A percentile compares a stretch with the other conserved stretches of the same genome.
phyloP scores from a whole-genome alignment of 2,113 vertebrate genomes.

The Colius striatus region DNA sequence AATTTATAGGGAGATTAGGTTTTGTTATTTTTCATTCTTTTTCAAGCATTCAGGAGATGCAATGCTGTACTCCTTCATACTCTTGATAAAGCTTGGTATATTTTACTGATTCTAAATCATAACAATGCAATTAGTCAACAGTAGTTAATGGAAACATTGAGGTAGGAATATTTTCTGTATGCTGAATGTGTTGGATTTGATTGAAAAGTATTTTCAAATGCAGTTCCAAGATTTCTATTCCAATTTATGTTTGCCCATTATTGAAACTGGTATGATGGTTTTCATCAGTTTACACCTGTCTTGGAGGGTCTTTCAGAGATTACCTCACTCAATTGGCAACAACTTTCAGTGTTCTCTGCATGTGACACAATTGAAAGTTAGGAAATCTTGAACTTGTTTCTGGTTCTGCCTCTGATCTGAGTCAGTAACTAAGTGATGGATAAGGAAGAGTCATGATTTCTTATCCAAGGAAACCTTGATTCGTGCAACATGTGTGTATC shows the following conservation, averaged over 20 bases:
- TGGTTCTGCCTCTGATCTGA: neutral
- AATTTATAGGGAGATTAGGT: neutral
- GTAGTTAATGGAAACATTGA: neutral
- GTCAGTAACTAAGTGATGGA: neutral
- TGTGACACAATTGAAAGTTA: neutral
- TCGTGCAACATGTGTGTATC: rapidly evolving
- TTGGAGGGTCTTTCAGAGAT: neutral
- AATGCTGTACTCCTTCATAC: neutral
- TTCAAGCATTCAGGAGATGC: neutral
- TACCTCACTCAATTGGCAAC: neutral
- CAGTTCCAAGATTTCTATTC: neutral
- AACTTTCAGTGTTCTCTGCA: rapidly evolving
- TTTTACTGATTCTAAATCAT: neutral
- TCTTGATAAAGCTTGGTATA: neutral
- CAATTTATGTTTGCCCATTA: neutral
- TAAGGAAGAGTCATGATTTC: neutral
- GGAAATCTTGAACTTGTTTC: neutral
- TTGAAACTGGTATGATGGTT: neutral
- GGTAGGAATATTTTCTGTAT: neutral
- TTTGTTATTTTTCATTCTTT: neutral
- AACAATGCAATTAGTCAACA: neutral
- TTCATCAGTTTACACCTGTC: neutral
- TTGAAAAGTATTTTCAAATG: neutral
- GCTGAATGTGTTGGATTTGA: neutral
- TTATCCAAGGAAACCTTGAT: neutral